Percentiles rank a stretch among this genome's conserved stretches.
phyloP scores from a whole-genome alignment of 1,140 invertebrate species.

The Atta cephalotes region DNA sequence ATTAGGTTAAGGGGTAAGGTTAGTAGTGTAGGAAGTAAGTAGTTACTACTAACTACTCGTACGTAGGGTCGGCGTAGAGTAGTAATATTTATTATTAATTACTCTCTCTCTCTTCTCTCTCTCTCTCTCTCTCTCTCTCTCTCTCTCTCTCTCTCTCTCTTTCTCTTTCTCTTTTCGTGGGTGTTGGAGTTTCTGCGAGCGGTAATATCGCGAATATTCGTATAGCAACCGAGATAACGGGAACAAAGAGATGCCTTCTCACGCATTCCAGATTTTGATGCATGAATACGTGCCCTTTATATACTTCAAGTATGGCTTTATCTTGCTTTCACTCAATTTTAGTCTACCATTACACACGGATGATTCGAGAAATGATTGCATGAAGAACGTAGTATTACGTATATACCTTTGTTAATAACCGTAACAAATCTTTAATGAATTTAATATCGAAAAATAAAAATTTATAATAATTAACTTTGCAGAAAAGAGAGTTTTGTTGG shows the following conservation, averaged over 20 bases:
- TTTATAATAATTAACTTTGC: neutral
- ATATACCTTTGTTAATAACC: neutral
- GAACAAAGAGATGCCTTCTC: slow-evolving; percentile 48
- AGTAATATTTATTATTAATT: too few species aligned
- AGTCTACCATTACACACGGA: neutral
- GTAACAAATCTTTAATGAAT: neutral
- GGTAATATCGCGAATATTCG: slow-evolving; percentile 46
- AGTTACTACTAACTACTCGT: too few species aligned
- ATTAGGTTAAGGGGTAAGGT: too few species aligned
- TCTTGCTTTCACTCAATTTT: slow-evolving; percentile 29
- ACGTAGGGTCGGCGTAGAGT: too few species aligned
- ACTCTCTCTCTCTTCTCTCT: neutral
- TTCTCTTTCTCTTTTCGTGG: neutral
- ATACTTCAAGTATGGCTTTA: slow-evolving; percentile 6
- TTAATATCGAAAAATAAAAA: neutral
- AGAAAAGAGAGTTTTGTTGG: neutral
- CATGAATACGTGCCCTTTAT: slow-evolving; percentile 49
- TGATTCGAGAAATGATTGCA: neutral
- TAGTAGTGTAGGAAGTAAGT: too few species aligned
- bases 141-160: neutral
- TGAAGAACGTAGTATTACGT: neutral
- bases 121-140: neutral
- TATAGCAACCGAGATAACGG: neutral
- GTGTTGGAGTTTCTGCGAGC: neutral
- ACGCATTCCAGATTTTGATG: slow-evolving; percentile 33